phyloP scores from a whole-genome alignment of 2,797 vertebrate species.

The Lutjanus argentimaculatus region DNA sequence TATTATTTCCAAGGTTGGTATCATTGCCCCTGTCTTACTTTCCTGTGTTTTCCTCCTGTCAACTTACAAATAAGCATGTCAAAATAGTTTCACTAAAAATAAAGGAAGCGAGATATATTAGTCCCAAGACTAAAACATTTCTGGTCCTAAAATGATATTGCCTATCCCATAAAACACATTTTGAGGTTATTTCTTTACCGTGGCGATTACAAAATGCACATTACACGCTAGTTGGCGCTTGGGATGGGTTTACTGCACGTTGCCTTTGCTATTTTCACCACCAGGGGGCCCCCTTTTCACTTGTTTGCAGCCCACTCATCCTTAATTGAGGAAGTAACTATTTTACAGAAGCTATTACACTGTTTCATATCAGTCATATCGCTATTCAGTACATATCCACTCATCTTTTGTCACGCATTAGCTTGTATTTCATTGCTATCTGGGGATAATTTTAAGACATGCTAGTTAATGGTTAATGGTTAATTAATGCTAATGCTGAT shows the following conservation, averaged over 20 bases:
- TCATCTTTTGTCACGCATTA: neutral
- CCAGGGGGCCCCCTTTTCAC: neutral
- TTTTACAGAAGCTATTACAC: neutral
- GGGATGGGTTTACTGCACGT: conserved; percentile 63
- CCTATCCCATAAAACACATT: neutral
- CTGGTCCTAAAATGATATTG: neutral
- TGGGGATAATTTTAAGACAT: neutral
- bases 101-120: neutral
- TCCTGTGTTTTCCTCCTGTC: neutral
- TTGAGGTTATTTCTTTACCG: neutral
- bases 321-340: neutral
- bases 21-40: too few relatives aligned
- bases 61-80: neutral
- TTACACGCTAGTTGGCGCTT: conserved; percentile 64
- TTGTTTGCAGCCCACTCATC: neutral
- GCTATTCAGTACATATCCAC: neutral
- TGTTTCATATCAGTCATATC: neutral
- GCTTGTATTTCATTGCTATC: too few relatives aligned
- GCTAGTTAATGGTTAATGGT: neutral
- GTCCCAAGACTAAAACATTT: neutral
- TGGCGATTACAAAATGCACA: neutral
- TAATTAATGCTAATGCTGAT: neutral
- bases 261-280: neutral
- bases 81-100: neutral
- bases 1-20: neutral